Percentiles rank a stretch among this genome's conserved stretches.
phyloP scores from a whole-genome alignment of 2,888 invertebrate species.

The Eupithecia exiguata region DNA sequence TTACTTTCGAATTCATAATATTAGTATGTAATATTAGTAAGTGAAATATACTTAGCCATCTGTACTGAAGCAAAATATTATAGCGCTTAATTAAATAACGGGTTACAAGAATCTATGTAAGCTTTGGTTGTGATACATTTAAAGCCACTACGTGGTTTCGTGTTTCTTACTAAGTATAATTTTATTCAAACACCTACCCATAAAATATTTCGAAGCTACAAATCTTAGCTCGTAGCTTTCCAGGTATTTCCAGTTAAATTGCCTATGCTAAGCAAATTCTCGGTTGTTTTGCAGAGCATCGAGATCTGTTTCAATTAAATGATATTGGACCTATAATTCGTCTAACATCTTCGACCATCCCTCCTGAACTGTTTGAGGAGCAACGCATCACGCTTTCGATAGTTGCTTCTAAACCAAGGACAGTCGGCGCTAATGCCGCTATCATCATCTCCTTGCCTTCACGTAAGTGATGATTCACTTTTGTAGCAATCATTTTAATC shows the following conservation, averaged over 20 bases:
- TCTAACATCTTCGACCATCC: conserved; percentile 51
- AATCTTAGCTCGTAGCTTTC: neutral
- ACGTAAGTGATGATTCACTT: conserved; percentile 54
- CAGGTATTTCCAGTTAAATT: neutral
- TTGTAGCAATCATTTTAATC: neutral
- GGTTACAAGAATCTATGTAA: no score
- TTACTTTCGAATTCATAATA: no score
- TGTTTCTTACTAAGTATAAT: neutral
- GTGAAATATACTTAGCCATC: neutral
- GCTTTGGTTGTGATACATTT: neutral
- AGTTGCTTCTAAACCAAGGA: conserved; percentile 60
- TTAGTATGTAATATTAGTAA: no score
- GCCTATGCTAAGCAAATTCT: neutral
- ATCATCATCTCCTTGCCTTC: conserved; percentile 63
- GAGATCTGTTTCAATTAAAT: conserved; percentile 48
- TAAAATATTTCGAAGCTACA: neutral
- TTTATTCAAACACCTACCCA: neutral
- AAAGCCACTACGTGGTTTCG: neutral
- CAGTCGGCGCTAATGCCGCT: conserved; percentile 66
- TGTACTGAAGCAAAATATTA: neutral
- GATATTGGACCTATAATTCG: conserved; percentile 46
- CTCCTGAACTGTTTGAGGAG: conserved; percentile 53
- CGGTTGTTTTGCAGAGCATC: conserved; percentile 51
- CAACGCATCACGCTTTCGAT: conserved; percentile 57
- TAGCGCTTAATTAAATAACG: neutral